Base-by-base conservation (phyloP, 2,797 vertebrate species). In the Masticophis lateralis region DNA sequence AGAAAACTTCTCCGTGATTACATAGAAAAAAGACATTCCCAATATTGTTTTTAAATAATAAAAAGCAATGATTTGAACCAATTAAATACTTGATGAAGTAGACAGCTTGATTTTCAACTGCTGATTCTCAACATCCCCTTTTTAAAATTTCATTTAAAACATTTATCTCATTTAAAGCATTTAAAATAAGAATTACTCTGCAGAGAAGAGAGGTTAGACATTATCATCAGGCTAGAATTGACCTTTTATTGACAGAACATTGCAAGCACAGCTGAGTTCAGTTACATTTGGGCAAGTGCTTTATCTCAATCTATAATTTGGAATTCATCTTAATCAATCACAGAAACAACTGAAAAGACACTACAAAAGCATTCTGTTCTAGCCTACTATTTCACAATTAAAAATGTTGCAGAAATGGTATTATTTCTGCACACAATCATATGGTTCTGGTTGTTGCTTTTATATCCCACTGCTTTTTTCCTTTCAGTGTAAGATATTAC, bases 11-110 rank as follows among this genome's bases (percentile, higher is more conserved):
- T 83, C 10, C 69, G 47, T 51, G 9, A 90, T 2, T 13, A 93
- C 20, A 93, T 0, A 51, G 10, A 86, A 43, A 93, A 79, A 94
- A 91, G n/a, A 89, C 20, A 93, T 59, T 27, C 5, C 90, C 69
- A 79, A 5, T 56, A 69, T 56, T 79, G 94, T 86, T 83, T 91
- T 60, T 94, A 27, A 94, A 60, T 25, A 12, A 83, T 43, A 83
- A 83, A 87, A 1, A 11, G 7, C 14, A 87, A 86, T 28, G 92
- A 32, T 91, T 94, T 14, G 60, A 95, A 88, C 63, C 92, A 60
- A 60, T 60, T 16, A 92, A 95, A 28, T 53, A 87, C 22, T 8
- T 93, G 20, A 87, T 56, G 74, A 90, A 94, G 11, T 61, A 32
- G 83, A 32, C 57, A 43, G 83, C 3, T 20, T 87, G 9, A 88